Evolutionary conservation across 2,888 invertebrate species (phyloP).

Genomic region (Eumacrocentrus americanus): DNA sequence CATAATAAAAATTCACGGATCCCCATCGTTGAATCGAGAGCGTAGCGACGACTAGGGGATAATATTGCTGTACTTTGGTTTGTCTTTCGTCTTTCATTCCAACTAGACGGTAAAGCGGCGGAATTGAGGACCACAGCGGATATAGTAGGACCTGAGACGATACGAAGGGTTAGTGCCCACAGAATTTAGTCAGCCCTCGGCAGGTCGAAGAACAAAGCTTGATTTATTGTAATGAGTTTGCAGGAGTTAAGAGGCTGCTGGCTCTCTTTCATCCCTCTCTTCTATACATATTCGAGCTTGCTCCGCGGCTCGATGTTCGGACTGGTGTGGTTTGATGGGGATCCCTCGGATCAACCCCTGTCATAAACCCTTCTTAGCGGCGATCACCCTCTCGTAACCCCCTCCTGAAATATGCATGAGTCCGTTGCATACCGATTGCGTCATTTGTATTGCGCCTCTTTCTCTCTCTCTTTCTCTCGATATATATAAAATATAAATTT

Average conservation of each 20-base stretch:
- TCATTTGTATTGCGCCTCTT: conserved; percentile 49
- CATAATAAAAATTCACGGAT: neutral
- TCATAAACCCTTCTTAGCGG: conserved; percentile 62
- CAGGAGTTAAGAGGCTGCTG: conserved; percentile 58
- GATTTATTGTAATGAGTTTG: conserved; percentile 63
- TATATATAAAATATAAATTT: conserved; percentile 7
- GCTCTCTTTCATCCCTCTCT: conserved; percentile 29
- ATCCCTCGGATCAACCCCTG: conserved; percentile 60
- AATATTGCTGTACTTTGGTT: conserved; percentile 30
- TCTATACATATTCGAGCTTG: conserved; percentile 12
- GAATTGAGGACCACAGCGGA: neutral
- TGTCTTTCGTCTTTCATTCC: conserved; percentile 34
- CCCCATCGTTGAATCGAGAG: conserved; percentile 13
- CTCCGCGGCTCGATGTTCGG: conserved; percentile 54
- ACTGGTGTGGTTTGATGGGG: conserved; percentile 60
- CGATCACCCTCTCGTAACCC: conserved; percentile 42
- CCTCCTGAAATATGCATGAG: conserved; percentile 59
- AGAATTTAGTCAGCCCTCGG: conserved; percentile 55
- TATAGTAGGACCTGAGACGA: conserved; percentile 22
- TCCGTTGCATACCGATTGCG: conserved; percentile 59
- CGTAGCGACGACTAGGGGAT: neutral
- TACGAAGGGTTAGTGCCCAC: conserved; percentile 51
- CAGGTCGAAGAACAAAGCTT: conserved; percentile 61
- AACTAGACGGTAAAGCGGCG: too few species aligned
- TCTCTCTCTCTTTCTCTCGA: conserved; percentile 8